Percentiles rank a stretch among this genome's conserved stretches.
Conservation (phyloP, 2,113 vertebrate species). For the Balaenoptera acutorostrata region DNA sequence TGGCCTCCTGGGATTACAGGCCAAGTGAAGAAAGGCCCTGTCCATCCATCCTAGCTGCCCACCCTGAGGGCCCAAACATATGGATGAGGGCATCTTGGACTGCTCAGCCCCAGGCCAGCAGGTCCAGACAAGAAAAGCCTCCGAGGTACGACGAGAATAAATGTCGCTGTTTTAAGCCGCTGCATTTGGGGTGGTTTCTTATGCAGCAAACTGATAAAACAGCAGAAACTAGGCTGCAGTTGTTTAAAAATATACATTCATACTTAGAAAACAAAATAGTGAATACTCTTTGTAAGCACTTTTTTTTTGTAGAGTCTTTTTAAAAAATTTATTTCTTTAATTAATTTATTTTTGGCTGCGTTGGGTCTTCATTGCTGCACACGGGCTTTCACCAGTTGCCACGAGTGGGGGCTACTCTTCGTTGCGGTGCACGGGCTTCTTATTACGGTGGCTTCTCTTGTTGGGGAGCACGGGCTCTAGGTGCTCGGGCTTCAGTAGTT, state of each 20-base stretch:
- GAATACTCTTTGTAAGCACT: background rate
- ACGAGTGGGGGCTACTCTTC: no score
- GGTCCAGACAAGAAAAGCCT: background rate
- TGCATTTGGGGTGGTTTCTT: background rate
- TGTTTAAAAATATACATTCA: background rate
- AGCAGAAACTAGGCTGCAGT: background rate
- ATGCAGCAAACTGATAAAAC: background rate
- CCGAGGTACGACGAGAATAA: background rate
- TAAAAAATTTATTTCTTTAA: background rate
- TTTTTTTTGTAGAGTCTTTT: background rate
- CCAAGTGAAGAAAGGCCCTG: background rate
- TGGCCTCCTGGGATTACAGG: background rate
- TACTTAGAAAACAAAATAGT: background rate
- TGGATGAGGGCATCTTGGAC: background rate
- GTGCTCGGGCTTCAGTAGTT: no score
- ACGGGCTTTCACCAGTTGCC: no score
- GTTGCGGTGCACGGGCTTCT: no score
- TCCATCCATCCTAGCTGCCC: background rate
- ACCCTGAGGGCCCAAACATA: background rate
- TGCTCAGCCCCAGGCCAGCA: background rate
- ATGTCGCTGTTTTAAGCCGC: background rate
- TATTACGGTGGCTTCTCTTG: no score
- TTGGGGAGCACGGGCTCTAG: no score
- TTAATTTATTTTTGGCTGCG: no score
- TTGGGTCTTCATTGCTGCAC: accelerated